phyloP scores from a whole-genome alignment of 92 coral and sea anemone species.

The Phymanthus crucifer region DNA sequence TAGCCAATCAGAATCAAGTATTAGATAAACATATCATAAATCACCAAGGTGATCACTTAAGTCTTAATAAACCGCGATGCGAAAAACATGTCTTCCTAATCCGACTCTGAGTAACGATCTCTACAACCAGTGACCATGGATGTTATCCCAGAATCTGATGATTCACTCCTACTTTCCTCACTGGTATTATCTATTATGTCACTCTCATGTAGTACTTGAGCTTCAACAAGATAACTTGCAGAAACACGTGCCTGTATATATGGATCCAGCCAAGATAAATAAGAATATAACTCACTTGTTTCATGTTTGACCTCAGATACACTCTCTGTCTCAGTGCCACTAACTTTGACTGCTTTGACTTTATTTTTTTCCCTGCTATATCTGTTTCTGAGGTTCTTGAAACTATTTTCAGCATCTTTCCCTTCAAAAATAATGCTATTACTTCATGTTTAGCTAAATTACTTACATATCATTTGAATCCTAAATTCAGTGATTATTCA shows the following conservation, averaged over 20 bases:
- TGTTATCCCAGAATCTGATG: constrained; percentile 24
- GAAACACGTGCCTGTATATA: constrained; percentile 52
- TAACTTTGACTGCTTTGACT: constrained; percentile 34
- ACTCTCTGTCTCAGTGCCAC: constrained; percentile 41
- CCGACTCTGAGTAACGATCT: too few relatives aligned
- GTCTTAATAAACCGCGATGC: too few relatives aligned
- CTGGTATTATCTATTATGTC: too few relatives aligned
- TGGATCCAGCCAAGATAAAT: constrained; percentile 61
- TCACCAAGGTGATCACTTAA: background rate
- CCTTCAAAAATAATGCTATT: constrained; percentile 25
- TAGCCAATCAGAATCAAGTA: background rate
- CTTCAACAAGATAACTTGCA: constrained; percentile 43
- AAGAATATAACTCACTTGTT: constrained; percentile 38
- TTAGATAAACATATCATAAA: background rate
- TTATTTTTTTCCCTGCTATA: constrained; percentile 47
- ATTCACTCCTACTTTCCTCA: constrained; percentile 18
- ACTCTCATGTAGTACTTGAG: background rate
- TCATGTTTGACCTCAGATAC: constrained; percentile 49
- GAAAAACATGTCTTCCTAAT: too few relatives aligned
- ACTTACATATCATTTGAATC: constrained; percentile 13
- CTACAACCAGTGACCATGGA: too few relatives aligned
- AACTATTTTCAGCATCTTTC: constrained; percentile 45
- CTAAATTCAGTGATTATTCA: too few relatives aligned
- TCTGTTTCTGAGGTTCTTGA: constrained; percentile 37
- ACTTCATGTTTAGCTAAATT: background rate